Percentiles rank a stretch among this genome's conserved stretches.
Conservation (phyloP, 2,797 vertebrate species). For the Pteronotus mesoamericanus region DNA sequence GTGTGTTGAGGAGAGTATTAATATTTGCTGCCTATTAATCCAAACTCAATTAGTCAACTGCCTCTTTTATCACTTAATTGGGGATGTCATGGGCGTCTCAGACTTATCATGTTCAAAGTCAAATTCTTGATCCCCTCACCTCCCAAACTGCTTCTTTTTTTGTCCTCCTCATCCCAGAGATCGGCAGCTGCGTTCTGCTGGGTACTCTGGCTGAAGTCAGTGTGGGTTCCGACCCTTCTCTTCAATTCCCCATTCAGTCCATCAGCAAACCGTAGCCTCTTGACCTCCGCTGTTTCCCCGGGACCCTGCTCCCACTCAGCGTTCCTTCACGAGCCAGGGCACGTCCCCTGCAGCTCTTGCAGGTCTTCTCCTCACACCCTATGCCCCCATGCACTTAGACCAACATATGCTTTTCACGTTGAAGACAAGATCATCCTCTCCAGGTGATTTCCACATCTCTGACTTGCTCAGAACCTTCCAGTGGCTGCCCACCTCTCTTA, state of each 20-base stretch:
- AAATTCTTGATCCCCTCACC: not conserved
- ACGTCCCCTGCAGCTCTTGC: not conserved
- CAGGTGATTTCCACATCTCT: not conserved
- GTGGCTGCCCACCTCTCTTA: not conserved
- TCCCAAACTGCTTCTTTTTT: not conserved
- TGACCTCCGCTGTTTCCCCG: rapidly evolving
- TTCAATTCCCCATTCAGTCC: no score
- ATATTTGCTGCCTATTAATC: not conserved
- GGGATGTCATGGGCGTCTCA: not conserved
- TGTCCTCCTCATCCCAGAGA: not conserved
- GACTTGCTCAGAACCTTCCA: not conserved
- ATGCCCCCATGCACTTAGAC: not conserved
- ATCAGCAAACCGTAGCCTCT: not conserved
- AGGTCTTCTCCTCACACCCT: not conserved
- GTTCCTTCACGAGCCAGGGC: not conserved
- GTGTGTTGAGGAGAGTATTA: not conserved
- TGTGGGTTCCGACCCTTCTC: not conserved
- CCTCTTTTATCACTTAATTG: not conserved
- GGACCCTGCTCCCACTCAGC: no score
- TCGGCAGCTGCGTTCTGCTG: not conserved
- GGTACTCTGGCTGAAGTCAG: not conserved
- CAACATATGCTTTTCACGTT: rapidly evolving
- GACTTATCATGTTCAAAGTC: not conserved
- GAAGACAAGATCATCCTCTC: not conserved
- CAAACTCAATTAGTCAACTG: not conserved